These are phyloP conservation scores for Pangasius mekongensis DNA, from an alignment of 2,797 vertebrate species.

Conservation along the genomic window DNA sequence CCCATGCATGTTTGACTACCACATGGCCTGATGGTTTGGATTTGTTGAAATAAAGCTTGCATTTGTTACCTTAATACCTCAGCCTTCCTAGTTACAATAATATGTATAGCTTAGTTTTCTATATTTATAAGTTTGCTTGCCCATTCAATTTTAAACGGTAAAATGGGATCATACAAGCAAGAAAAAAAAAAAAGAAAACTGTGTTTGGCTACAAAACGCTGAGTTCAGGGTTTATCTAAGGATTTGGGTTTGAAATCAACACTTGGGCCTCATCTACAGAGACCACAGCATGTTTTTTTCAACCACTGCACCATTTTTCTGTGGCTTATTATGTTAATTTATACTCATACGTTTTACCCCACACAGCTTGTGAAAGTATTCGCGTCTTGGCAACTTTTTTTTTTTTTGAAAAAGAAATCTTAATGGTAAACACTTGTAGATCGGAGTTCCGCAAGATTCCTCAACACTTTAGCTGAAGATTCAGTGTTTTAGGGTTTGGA, in stretches of 20 bases:
- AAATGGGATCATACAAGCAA: background rate
- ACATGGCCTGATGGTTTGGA: background rate
- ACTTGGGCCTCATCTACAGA: constrained; percentile 58
- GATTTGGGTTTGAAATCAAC: constrained; percentile 66
- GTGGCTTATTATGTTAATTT: constrained; percentile 62
- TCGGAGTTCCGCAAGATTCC: background rate
- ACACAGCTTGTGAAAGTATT: constrained; percentile 50
- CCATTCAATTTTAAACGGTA: background rate
- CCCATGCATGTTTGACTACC: background rate
- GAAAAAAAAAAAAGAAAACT: constrained; percentile 1
- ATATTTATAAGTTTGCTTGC: background rate
- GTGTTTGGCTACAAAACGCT: constrained; percentile 35
- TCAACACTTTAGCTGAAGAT: constrained; percentile 14
- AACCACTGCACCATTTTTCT: constrained; percentile 51
- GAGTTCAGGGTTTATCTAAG: constrained; percentile 61
- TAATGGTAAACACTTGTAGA: constrained; percentile 49
- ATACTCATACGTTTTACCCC: constrained; percentile 48
- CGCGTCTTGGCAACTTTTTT: constrained; percentile 32
- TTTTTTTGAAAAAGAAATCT: background rate
- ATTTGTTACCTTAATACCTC: background rate
- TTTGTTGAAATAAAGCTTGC: background rate
- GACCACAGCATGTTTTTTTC: constrained; percentile 64
- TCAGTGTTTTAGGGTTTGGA: constrained; percentile 19
- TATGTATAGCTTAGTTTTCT: background rate
- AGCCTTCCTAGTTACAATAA: background rate